Conservation (phyloP, 2,113 vertebrate genomes). For the Coturnix japonica region DNA sequence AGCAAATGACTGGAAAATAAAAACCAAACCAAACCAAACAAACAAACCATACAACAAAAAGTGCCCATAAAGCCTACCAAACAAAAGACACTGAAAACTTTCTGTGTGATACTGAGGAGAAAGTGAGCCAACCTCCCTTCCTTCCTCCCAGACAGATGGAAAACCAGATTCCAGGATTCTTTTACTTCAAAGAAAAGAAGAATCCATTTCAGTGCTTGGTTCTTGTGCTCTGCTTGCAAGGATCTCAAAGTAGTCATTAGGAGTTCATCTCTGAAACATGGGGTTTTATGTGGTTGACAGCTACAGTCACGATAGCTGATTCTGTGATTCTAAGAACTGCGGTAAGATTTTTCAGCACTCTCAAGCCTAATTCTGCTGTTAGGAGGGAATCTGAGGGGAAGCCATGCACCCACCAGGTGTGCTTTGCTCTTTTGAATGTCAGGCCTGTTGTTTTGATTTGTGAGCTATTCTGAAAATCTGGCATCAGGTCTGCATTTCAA, state of each 20-base stretch:
- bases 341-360: not conserved
- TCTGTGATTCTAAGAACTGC: not conserved
- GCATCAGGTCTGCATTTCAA: conserved; percentile 19
- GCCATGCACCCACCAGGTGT: not conserved
- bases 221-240: not conserved
- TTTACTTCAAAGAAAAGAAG: not conserved
- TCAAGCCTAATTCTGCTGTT: not conserved
- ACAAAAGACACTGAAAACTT: not conserved
- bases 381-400: not conserved
- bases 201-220: not conserved
- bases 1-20: not conserved
- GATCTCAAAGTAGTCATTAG: not conserved
- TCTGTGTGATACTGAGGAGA: not conserved
- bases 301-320: not conserved
- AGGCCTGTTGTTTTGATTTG: conserved; percentile 41
- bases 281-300: conserved; percentile 6
- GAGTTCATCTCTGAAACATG: not conserved
- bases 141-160: not conserved
- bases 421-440: conserved; percentile 42
- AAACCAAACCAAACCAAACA: not conserved
- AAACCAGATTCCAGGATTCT: not conserved
- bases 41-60: too few relatives aligned
- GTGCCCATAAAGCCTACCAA: too few relatives aligned
- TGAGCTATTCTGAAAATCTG: conserved; percentile 45
- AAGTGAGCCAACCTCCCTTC: not conserved